These are phyloP conservation scores for Rattus rattus DNA, from an alignment of 2,113 vertebrate genomes.

Conservation along the genomic window DNA sequence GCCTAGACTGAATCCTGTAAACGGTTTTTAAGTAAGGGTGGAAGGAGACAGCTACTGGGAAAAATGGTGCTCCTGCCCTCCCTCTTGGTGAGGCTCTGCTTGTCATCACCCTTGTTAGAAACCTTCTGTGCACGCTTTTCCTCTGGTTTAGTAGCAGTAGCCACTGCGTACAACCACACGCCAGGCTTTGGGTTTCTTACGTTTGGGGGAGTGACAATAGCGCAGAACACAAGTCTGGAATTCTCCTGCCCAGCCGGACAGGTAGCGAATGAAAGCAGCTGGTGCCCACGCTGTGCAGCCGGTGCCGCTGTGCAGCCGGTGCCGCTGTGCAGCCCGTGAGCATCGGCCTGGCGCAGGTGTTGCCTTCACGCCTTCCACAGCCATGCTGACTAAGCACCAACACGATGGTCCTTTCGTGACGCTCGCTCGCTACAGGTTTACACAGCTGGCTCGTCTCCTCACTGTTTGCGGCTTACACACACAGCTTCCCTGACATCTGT, in stretches of 20 bases:
- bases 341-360: background rate
- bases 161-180: too few species aligned
- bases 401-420: background rate
- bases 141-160: background rate
- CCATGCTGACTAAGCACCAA: background rate
- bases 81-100: background rate
- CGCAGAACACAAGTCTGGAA: background rate
- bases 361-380: background rate
- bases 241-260: background rate
- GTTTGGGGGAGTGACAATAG: background rate
- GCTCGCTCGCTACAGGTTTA: background rate
- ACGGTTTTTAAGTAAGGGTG: background rate
- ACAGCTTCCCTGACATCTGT: background rate
- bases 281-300: too few species aligned
- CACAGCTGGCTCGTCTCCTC: too few species aligned
- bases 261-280: background rate
- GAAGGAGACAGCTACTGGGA: background rate
- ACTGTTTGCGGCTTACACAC: background rate
- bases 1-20: background rate
- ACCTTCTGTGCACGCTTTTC: background rate
- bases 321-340: background rate
- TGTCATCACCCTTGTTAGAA: background rate
- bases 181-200: background rate
- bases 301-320: background rate
- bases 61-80: background rate